Conservation (phyloP, 1,140 invertebrate species). For the Drosophila ambigua region DNA sequence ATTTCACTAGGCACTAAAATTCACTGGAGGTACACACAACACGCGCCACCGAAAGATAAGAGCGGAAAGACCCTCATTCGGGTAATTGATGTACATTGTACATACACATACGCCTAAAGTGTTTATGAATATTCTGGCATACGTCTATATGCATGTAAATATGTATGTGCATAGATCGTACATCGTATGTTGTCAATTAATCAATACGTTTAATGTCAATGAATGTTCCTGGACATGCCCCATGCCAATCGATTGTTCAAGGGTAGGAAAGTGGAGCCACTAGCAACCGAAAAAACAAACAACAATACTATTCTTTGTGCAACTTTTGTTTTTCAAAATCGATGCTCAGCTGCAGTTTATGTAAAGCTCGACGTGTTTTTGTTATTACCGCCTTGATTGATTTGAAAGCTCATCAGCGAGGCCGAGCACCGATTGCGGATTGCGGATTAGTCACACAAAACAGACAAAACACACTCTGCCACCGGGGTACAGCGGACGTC, state of each 20-base stretch:
- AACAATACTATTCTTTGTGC: too few species aligned
- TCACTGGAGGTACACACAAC: conserved; percentile 69
- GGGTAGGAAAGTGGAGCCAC: too few species aligned
- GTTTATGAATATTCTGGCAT: too few species aligned
- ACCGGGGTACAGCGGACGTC: background rate
- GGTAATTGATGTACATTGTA: conserved; percentile 37
- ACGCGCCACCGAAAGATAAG: conserved; percentile 68
- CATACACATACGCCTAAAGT: conserved; percentile 1
- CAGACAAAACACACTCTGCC: conserved; percentile 1
- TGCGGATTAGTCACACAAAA: conserved; percentile 33
- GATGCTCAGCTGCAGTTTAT: too few species aligned
- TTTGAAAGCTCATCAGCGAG: conserved; percentile 37
- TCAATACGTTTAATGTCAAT: conserved; percentile 25
- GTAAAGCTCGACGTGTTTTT: conserved; percentile 20
- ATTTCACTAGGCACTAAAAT: conserved; percentile 42
- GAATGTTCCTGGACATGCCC: background rate
- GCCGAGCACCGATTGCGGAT: conserved; percentile 36
- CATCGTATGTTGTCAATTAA: conserved; percentile 64
- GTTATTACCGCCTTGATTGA: conserved; percentile 48
- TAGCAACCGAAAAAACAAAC: too few species aligned
- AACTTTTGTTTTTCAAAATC: too few species aligned
- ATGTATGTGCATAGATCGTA: conserved; percentile 10
- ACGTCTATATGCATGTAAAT: background rate
- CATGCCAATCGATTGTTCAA: too few species aligned
- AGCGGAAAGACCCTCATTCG: conserved; percentile 60